Evolutionary conservation across 2,888 invertebrate species (phyloP).

Genomic region (Drosophila greeni): DNA sequence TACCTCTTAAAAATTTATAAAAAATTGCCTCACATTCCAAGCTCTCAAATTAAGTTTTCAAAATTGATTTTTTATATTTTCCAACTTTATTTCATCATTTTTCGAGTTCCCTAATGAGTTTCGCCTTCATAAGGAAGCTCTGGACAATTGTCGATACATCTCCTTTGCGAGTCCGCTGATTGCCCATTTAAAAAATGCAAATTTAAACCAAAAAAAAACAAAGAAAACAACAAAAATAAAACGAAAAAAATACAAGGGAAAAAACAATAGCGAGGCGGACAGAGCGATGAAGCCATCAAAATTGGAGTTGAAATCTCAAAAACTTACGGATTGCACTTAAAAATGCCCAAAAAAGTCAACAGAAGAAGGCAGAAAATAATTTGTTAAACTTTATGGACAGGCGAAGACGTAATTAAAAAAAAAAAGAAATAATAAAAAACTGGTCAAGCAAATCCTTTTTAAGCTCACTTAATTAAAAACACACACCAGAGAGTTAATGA

Average conservation of each 20-base stretch:
- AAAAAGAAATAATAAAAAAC: conserved; percentile 23
- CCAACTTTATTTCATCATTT: not conserved
- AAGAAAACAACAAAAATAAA: conserved; percentile 2
- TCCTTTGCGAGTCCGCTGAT: conserved; percentile 40
- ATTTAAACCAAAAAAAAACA: conserved; percentile 29
- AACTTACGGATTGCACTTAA: conserved; percentile 39
- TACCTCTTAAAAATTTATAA: not conserved
- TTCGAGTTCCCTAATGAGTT: conserved; percentile 26
- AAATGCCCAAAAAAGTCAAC: conserved; percentile 31
- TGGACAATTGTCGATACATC: conserved; percentile 33
- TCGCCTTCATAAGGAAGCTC: conserved; percentile 41
- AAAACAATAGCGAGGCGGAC: conserved; percentile 23
- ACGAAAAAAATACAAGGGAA: not conserved
- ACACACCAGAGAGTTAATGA: conserved; percentile 53
- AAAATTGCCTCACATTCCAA: conserved; percentile 3
- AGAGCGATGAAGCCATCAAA: conserved; percentile 67
- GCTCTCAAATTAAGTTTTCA: too few relatives aligned
- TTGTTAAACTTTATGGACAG: conserved; percentile 65
- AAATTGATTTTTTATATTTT: not conserved
- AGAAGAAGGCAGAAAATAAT: conserved; percentile 34
- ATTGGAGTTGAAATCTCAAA: conserved; percentile 37
- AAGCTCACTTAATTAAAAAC: conserved; percentile 62
- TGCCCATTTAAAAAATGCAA: conserved; percentile 47
- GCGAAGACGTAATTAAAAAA: conserved; percentile 70
- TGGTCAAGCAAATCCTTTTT: conserved; percentile 54